Base-by-base conservation (phyloP, 2,113 vertebrate genomes). In the Xenopus borealis region DNA sequence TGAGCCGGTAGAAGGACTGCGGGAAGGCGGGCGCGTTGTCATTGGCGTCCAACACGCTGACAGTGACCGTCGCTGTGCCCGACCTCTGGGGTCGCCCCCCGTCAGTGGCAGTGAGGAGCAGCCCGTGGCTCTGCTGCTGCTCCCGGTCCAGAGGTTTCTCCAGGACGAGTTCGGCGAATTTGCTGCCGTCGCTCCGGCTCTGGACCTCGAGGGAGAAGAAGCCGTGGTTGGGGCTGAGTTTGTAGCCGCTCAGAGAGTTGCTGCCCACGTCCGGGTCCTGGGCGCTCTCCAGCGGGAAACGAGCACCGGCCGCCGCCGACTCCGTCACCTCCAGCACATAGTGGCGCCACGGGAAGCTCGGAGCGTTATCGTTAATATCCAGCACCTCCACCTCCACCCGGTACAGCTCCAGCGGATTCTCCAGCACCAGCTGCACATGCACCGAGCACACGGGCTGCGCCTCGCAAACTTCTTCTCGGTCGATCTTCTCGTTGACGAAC, bases 401-500 rank as follows among this genome's bases (percentile, higher is more conserved):
- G 0, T 93, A 94, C 47, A 93, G 81, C 79, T 95, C 94, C 83
- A 96, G 75, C 0, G 95, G 95, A 79, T 88, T 94, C 83, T 96
- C 94, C 10, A 96, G 87, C 0, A 96, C 93, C 65, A 96, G 92
- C 86, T 97, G 94, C 79, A 97, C 83, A 74, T 95, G 94, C 46
- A 97, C 82, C 73, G 94, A 90, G 78, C 95, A 97, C 80, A 80
- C 80, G 0, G 88, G 88, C 58, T 87, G 90, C 1, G 87, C 86
- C 68, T 94, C 94, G 10, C 96, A 98, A 83, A 97, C 84, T 78
- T 93, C 92, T 79, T 98, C 96, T 47, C 96, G 85, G 79, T 98
- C 96, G 12, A 98, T 95, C 47, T 95, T 92, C 79, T 97, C 94
- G 40, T 98, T 98, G 47, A 98, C 93, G 0, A 98, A 98, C 59